These are phyloP conservation scores for Caenorhabditis briggsae DNA, from an alignment of 1,140 invertebrate species.

Conservation along the genomic window DNA sequence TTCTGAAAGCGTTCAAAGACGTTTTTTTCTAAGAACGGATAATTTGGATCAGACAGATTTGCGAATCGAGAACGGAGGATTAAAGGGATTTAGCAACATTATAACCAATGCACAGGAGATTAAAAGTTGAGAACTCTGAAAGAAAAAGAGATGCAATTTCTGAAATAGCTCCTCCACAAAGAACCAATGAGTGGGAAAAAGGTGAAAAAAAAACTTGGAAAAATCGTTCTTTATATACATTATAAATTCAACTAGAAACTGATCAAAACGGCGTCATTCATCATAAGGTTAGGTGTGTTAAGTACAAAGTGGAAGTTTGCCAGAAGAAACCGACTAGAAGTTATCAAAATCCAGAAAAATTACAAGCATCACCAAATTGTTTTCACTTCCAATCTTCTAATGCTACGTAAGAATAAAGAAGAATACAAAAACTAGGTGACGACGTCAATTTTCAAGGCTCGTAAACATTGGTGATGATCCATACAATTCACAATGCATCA, in stretches of 20 bases:
- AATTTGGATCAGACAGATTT: constrained; percentile 12
- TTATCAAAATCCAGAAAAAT: not conserved
- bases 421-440: not conserved
- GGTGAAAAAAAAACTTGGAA: too few species aligned
- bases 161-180: too few species aligned
- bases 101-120: constrained; percentile 4
- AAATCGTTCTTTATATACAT: too few species aligned
- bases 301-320: not conserved
- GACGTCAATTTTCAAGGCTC: not conserved
- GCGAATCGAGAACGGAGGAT: not conserved
- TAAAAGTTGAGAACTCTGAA: not conserved
- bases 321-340: not conserved
- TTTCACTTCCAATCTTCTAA: not conserved
- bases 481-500: not conserved
- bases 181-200: too few species aligned
- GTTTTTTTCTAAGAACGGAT: constrained; percentile 12
- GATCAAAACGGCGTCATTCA: constrained; percentile 20
- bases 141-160: not conserved
- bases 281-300: constrained; percentile 6
- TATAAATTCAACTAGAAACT: not conserved
- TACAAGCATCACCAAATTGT: constrained; percentile 1
- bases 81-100: not conserved
- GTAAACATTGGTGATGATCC: not conserved
- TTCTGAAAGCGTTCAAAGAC: not conserved
- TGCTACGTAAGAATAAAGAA: not conserved